Conservation (phyloP, 2,888 invertebrate genomes). For the Heteromurus nitidus region DNA sequence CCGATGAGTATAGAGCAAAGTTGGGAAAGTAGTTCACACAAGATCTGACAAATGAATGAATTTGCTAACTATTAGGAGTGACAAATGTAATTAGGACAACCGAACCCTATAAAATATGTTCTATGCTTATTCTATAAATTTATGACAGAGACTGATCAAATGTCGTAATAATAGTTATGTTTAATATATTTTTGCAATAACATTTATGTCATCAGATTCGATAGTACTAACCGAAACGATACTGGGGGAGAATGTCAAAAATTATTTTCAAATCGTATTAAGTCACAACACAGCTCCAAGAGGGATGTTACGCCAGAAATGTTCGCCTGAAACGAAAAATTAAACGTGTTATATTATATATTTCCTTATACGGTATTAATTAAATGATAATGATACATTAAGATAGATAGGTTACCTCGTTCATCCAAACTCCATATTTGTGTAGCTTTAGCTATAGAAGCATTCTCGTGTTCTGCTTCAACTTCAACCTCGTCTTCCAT, state of each 20-base stretch:
- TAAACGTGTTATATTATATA: not conserved
- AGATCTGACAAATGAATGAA: too few relatives aligned
- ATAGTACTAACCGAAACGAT: too few relatives aligned
- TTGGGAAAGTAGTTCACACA: slow-evolving; percentile 23
- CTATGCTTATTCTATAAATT: too few relatives aligned
- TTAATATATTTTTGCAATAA: too few relatives aligned
- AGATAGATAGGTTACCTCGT: slow-evolving; percentile 19
- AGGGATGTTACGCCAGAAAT: slow-evolving; percentile 65
- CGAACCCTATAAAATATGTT: too few relatives aligned
- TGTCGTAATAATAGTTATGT: too few relatives aligned
- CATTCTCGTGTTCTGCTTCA: not conserved
- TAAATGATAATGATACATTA: not conserved
- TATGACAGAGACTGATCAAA: too few relatives aligned
- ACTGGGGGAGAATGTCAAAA: not conserved
- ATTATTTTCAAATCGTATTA: too few relatives aligned
- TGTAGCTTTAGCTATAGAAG: not conserved
- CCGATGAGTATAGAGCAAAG: slow-evolving; percentile 62
- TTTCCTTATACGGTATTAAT: not conserved
- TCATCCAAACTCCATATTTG: slow-evolving; percentile 22
- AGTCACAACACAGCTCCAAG: slow-evolving; percentile 52
- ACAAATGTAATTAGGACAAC: too few relatives aligned
- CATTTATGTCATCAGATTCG: too few relatives aligned
- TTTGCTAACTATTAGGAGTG: too few relatives aligned
- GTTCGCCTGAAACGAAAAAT: slow-evolving; percentile 40
- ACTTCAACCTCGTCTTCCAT: slow-evolving; percentile 32